Evolutionary conservation across 2,888 invertebrate species (phyloP).

Genomic region (Sphaeridia pumilis): DNA sequence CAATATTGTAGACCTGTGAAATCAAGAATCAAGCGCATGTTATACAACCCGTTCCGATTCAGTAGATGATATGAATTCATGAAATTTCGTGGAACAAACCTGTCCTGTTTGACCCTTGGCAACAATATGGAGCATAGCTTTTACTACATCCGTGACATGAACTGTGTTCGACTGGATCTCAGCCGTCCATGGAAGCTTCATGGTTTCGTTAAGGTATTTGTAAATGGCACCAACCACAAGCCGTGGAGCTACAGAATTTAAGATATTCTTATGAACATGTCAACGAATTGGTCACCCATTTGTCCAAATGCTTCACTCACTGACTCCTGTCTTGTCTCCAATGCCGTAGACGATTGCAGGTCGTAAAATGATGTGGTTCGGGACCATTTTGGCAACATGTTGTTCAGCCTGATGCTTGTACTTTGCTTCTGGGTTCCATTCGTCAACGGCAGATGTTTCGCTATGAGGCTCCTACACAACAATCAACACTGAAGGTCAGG

Average conservation of each 20-base stretch:
- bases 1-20: slow-evolving; percentile 61
- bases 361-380: slow-evolving; percentile 66
- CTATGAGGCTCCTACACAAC: slow-evolving; percentile 50
- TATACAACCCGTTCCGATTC: not conserved
- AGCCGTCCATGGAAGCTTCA: slow-evolving; percentile 82
- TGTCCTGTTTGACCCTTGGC: slow-evolving; percentile 38
- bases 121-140: slow-evolving; percentile 63
- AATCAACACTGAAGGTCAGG: slow-evolving; percentile 18
- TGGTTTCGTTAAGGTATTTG: slow-evolving; percentile 73
- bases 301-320: slow-evolving; percentile 45
- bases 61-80: not conserved
- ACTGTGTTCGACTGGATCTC: slow-evolving; percentile 76
- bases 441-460: slow-evolving; percentile 63
- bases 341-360: slow-evolving; percentile 77
- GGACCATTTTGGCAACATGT: slow-evolving; percentile 54
- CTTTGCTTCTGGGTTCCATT: slow-evolving; percentile 73
- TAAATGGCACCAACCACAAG: slow-evolving; percentile 78
- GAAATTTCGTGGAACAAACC: slow-evolving; percentile 12
- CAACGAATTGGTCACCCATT: not conserved
- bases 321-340: slow-evolving; percentile 69
- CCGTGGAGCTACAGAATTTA: slow-evolving; percentile 54
- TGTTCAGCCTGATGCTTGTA: slow-evolving; percentile 75
- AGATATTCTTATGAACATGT: not conserved
- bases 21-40: not conserved
- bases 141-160: slow-evolving; percentile 70